Conservation (phyloP, 2,113 vertebrate genomes). For the Hystrix cristata region DNA sequence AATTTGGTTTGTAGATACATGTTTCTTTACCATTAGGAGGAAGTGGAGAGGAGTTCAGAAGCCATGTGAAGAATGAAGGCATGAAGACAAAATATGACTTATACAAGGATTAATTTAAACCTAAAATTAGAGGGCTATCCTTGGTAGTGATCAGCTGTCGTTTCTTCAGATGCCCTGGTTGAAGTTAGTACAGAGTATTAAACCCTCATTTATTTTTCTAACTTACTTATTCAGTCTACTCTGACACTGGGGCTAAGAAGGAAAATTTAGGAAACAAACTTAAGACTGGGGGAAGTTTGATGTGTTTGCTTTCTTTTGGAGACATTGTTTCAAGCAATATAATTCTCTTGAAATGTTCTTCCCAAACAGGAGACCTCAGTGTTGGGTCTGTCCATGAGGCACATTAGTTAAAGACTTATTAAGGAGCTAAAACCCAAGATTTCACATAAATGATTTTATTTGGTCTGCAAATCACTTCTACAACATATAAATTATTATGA, state of each 20-base stretch:
- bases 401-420: neutral
- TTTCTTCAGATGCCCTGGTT: neutral
- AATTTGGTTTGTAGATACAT: neutral
- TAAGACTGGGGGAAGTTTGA: neutral
- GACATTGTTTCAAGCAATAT: neutral
- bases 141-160: neutral
- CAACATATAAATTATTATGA: neutral
- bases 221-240: neutral
- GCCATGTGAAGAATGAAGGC: neutral
- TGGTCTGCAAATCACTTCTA: neutral
- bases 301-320: neutral
- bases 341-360: neutral
- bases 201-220: neutral
- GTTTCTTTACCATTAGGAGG: neutral
- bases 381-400: rapidly evolving
- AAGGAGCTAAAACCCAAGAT: neutral
- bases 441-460: neutral
- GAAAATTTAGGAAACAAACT: neutral
- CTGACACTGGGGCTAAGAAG: neutral
- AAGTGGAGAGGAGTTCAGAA: neutral
- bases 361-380: neutral
- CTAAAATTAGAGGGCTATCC: neutral
- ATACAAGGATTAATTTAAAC: neutral
- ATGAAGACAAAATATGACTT: neutral
- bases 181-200: neutral